Percentiles rank a stretch among this genome's conserved stretches.
These are phyloP conservation scores for Cotesia chilonis DNA, from an alignment of 1,140 invertebrate genomes.

Conservation along the genomic window DNA sequence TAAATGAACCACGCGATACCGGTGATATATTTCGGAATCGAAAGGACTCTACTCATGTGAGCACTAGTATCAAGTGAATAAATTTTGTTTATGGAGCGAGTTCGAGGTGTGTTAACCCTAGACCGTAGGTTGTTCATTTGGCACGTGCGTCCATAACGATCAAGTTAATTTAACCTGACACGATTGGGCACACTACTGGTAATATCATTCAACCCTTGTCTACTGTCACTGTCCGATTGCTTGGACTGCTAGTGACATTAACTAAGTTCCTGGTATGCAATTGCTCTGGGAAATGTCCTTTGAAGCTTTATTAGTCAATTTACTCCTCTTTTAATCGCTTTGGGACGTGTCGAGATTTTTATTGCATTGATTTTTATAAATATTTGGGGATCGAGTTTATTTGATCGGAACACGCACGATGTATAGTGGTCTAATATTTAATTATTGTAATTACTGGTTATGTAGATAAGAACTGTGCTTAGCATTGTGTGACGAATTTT, in stretches of 20 bases:
- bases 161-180: slow-evolving; percentile 38
- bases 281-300: no score
- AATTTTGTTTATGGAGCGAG: neutral
- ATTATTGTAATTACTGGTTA: no score
- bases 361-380: no score
- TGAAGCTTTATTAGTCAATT: no score
- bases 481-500: no score
- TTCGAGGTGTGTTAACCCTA: neutral
- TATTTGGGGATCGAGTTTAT: no score
- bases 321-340: no score
- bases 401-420: no score
- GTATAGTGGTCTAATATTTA: no score
- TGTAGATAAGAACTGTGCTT: no score
- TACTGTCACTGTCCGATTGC: neutral
- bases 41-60: neutral
- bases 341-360: no score
- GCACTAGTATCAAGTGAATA: neutral
- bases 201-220: slow-evolving; percentile 5
- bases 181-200: neutral
- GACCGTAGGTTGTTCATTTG: slow-evolving; percentile 7
- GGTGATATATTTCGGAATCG: neutral
- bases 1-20: no score
- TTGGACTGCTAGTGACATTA: neutral
- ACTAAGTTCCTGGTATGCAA: neutral
- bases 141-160: slow-evolving; percentile 32